These are phyloP conservation scores for Gephyroberyx darwinii DNA, from an alignment of 2,797 vertebrate genomes.

Conservation along the genomic window DNA sequence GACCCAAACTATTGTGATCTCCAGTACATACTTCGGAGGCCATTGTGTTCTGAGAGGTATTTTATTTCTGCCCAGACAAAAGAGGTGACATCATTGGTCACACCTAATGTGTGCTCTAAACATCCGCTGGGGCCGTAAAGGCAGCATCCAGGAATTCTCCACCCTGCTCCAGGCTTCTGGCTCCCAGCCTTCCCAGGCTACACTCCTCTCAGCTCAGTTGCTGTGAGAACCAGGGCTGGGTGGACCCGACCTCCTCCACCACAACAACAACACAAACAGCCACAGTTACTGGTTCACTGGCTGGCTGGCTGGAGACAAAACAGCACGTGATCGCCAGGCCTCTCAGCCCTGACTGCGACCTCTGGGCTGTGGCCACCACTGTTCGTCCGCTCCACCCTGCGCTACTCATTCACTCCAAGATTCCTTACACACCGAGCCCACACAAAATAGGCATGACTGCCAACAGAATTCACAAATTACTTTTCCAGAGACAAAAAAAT, in stretches of 20 bases:
- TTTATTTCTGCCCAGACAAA: slow-evolving; percentile 80
- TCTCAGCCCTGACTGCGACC: slow-evolving; percentile 60
- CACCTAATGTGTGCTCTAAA: slow-evolving; percentile 82
- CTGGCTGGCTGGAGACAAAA: slow-evolving; percentile 63
- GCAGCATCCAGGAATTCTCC: slow-evolving; percentile 85
- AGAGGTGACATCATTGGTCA: slow-evolving; percentile 82
- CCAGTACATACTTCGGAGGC: slow-evolving; percentile 59
- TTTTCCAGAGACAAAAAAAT: slow-evolving; percentile 32
- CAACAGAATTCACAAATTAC: slow-evolving; percentile 31
- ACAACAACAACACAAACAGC: slow-evolving; percentile 72
- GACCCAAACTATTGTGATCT: slow-evolving; percentile 66
- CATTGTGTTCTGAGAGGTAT: slow-evolving; percentile 78
- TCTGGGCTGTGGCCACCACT: slow-evolving; percentile 58
- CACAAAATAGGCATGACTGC: not conserved
- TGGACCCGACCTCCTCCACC: slow-evolving; percentile 66
- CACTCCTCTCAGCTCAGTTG: slow-evolving; percentile 1
- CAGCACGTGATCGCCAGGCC: slow-evolving; percentile 57
- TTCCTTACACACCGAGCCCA: slow-evolving; percentile 50
- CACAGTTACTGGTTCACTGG: slow-evolving; percentile 39
- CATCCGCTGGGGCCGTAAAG: slow-evolving; percentile 78
- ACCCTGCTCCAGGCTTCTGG: slow-evolving; percentile 61
- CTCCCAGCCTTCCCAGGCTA: slow-evolving; percentile 57
- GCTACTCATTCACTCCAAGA: slow-evolving; percentile 45
- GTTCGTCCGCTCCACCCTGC: slow-evolving; percentile 57
- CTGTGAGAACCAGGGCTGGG: slow-evolving; percentile 72